A percentile compares a stretch with the other conserved stretches of the same genome.
These are phyloP conservation scores for Speoplatyrhinus poulsoni DNA, from an alignment of 2,113 vertebrate genomes.

Conservation along the genomic window DNA sequence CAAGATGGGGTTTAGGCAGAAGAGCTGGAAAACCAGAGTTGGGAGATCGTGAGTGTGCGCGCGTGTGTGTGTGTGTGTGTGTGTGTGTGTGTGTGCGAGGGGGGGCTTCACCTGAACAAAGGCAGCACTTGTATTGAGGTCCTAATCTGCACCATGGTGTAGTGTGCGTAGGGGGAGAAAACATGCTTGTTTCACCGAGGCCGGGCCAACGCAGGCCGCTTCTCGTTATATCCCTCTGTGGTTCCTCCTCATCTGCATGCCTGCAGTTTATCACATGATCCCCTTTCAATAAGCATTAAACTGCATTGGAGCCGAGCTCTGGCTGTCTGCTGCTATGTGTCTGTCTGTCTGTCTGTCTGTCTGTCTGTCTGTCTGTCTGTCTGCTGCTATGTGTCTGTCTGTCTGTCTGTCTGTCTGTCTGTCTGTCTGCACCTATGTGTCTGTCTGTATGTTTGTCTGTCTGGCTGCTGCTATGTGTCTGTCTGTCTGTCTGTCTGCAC, in stretches of 20 bases:
- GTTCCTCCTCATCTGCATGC: background rate
- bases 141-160: slow-evolving; percentile 39
- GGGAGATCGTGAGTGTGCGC: slow-evolving; percentile 7
- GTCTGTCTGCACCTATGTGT: too few species aligned
- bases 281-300: background rate
- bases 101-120: slow-evolving; percentile 58
- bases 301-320: background rate
- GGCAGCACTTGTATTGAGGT: slow-evolving; percentile 33
- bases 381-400: too few species aligned
- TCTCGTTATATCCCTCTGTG: slow-evolving; percentile 2
- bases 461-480: too few species aligned
- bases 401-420: too few species aligned
- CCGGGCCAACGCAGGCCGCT: background rate
- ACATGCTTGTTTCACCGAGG: slow-evolving; percentile 21
- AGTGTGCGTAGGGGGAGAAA: slow-evolving; percentile 30
- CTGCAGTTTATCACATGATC: background rate
- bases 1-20: background rate
- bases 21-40: background rate
- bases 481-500: background rate
- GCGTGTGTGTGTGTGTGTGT: too few species aligned
- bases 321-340: background rate
- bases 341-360: too few species aligned
- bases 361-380: too few species aligned
- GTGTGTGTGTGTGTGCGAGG: background rate
- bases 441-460: too few species aligned